Base-by-base conservation (phyloP, 1,140 invertebrate genomes). In the Monomorium pharaonis region DNA sequence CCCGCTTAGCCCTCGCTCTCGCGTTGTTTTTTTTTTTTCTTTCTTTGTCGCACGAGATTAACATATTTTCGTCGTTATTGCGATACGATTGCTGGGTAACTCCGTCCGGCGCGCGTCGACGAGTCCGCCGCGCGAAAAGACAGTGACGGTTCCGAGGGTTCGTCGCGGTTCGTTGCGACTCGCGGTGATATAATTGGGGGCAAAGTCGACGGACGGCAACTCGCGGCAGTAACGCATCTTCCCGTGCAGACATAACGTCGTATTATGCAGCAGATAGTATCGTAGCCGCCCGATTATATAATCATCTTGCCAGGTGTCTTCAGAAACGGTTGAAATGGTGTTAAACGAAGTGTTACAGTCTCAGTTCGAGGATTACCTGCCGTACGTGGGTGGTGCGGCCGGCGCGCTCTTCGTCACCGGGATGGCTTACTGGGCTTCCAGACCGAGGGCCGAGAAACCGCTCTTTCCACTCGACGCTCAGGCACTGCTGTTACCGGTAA, bases 391-490 rank as follows among this genome's bases (percentile, higher is more conserved):
- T 12, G 97, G 97, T 3, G 96, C 97, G 7, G 96, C 97, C 37
- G 97, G 97, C 42, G 97, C 97, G 37, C 92, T 98, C 85, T 97
- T 97, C 72, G 95, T 97, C 69, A 97, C 97, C 14, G 97, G 97
- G 69, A 96, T 97, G 16, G 96, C 95, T 63, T 97, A 97, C 93
- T 96, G 97, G 90, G 97, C 96, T 88, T 97, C 96, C 60, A 96
- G 97, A 90, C 97, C 97, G 63, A 96, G 95, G 81, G 96, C 97
- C 63, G 96, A 98, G 95, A 97, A 96, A 94, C 97, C 97, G 51
- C 95, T 98, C 89, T 97, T 97, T 93, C 97, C 97, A 89, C 96
- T 98, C 75, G 96, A 97, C 92, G 96, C 96, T 93, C 97, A 98
- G 94, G 97, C 96, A 93, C 94, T 95, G 72, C 94, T 97, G 81